Base-by-base conservation (phyloP, 2,888 invertebrate genomes). In the Hybos culiciformis region DNA sequence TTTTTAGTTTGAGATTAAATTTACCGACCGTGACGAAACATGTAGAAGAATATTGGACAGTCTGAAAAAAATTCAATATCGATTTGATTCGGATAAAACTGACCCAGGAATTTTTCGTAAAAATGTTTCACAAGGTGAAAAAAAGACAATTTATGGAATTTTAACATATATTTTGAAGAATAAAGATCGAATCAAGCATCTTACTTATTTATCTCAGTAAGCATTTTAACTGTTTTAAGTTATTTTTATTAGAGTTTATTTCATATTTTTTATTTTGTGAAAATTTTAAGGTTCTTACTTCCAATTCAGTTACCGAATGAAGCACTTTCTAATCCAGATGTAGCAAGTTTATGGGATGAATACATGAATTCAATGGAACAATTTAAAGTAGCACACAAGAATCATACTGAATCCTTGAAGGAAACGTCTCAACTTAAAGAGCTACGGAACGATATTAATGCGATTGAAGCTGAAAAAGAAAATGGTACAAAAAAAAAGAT, bases 401-500 rank as follows among this genome's bases (percentile, higher is more conserved):
- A 79, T 52, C 74, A 76, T 31, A 77, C 82, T 53, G 60, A 72
- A 39, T 64, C 80, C 41, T 72, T 74, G 51, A 74, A 70, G 50
- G 70, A 74, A 54, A 62, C 72, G 39, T 74, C 74, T 21, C 78
- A 80, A 56, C 77, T 81, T n/a, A 71, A 77, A 3, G 91, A 91
- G 67, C 76, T 92, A 46, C 78, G 85, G 52, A 78, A 80, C 51
- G 91, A 91, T 59, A 78, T 90, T 41, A 77, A 80, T 53, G 80
- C 84, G 48, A 88, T 90, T 84, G 85, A 86, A 50, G 78, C 83
- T 42, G 91, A 92, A 60, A 77, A 80, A 58, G 84, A 85, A 54
- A 81, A 84, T 53, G 76, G 86, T 59, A 60, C 19, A n/a, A 29
- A 23, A n/a, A n/a, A n/a, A n/a, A n/a, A n/a, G n/a, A 24, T 24